These are phyloP conservation scores for Molossus molossus DNA, from an alignment of 2,797 vertebrate genomes.

Conservation along the genomic window DNA sequence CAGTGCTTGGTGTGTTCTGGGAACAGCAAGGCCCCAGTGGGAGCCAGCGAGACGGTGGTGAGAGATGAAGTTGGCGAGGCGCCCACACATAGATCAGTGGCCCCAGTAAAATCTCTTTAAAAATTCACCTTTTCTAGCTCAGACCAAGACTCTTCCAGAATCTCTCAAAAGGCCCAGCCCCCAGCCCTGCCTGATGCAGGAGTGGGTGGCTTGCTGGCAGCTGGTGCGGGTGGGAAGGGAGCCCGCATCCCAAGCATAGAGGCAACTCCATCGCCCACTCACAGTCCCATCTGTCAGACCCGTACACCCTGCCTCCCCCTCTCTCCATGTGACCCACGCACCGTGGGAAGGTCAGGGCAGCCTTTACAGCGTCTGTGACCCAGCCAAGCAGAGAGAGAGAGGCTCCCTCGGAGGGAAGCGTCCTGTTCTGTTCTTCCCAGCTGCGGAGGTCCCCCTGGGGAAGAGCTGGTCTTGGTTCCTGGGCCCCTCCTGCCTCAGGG, in stretches of 20 bases:
- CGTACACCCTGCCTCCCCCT: background rate
- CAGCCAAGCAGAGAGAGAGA: too few species aligned
- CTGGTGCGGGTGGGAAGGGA: background rate
- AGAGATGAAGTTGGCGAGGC: background rate
- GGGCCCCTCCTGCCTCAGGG: background rate
- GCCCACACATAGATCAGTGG: background rate
- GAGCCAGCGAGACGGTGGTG: background rate
- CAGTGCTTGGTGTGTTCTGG: background rate
- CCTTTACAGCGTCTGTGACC: background rate
- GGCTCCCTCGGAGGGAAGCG: fast-evolving
- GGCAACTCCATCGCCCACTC: background rate
- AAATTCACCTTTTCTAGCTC: background rate
- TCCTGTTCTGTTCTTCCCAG: background rate
- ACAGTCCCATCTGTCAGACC: background rate
- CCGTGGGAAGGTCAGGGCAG: background rate
- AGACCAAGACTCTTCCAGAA: background rate
- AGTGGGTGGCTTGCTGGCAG: background rate
- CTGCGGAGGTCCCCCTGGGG: background rate
- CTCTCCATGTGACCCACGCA: background rate
- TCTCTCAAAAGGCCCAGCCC: background rate
- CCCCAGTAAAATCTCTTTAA: background rate
- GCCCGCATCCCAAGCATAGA: background rate
- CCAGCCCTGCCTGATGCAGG: background rate
- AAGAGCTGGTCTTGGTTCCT: background rate
- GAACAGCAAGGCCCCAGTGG: background rate